Evolutionary conservation across 2,113 vertebrate genomes (phyloP).

Genomic region (Seriola dumerili): DNA sequence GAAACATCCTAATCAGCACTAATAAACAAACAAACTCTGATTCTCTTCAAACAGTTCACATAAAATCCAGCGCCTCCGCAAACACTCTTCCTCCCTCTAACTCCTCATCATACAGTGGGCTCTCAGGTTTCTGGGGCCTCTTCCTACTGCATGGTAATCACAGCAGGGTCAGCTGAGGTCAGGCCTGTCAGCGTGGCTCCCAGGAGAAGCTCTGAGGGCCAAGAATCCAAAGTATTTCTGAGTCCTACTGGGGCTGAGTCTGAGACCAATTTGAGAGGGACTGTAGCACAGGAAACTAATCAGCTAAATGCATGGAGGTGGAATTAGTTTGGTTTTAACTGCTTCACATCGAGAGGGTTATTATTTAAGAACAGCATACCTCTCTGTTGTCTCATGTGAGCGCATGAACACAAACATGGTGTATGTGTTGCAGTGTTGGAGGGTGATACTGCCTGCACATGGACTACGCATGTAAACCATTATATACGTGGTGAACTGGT

Average conservation of each 20-base stretch:
- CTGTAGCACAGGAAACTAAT: constrained; percentile 67
- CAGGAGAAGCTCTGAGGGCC: constrained; percentile 45
- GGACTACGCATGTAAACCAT: constrained; percentile 4
- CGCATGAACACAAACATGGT: constrained; percentile 1
- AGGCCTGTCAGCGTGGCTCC: constrained; percentile 47
- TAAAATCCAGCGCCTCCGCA: background rate
- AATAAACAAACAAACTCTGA: background rate
- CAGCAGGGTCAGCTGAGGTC: constrained; percentile 61
- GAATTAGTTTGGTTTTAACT: constrained; percentile 31
- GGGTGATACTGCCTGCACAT: background rate
- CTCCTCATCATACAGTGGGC: constrained; percentile 13
- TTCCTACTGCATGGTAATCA: constrained; percentile 61
- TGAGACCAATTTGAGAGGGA: constrained; percentile 62
- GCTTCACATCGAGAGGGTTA: constrained; percentile 29
- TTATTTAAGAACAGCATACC: background rate
- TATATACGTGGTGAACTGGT: background rate
- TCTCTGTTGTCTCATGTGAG: background rate
- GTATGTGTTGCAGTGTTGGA: background rate
- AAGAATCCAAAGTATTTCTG: constrained; percentile 59
- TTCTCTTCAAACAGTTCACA: constrained; percentile 8
- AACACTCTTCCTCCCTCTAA: constrained; percentile 14
- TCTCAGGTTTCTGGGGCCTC: constrained; percentile 59
- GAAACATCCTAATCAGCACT: background rate
- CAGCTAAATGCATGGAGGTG: constrained; percentile 52
- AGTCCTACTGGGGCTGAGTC: constrained; percentile 32